Percentiles rank a stretch among this genome's conserved stretches.
These are phyloP conservation scores for Scaptomyza hsui DNA, from an alignment of 1,140 invertebrate genomes.

Conservation along the genomic window DNA sequence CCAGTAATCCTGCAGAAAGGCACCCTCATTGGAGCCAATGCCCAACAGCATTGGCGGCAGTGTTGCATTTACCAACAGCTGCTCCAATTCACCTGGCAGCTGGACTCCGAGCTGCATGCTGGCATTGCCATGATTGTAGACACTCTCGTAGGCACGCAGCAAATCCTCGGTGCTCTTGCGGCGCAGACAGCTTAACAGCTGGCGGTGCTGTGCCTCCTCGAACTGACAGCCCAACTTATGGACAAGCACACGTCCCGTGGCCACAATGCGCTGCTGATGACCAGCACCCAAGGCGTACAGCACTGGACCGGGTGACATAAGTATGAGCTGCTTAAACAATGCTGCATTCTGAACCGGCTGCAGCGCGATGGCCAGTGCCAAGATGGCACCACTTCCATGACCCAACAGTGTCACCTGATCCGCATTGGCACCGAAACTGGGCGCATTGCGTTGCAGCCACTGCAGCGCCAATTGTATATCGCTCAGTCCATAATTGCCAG, in stretches of 20 bases:
- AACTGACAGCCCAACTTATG: slow-evolving; percentile 85
- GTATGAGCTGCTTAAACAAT: slow-evolving; percentile 81
- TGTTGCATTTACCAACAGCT: slow-evolving; percentile 80
- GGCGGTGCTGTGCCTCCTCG: slow-evolving; percentile 69
- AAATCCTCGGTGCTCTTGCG: slow-evolving; percentile 85
- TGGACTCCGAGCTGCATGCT: slow-evolving; percentile 86
- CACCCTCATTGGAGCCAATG: slow-evolving; percentile 86
- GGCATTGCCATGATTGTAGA: slow-evolving; percentile 86
- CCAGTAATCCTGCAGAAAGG: slow-evolving; percentile 85
- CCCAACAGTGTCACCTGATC: slow-evolving; percentile 89
- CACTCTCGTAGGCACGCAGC: slow-evolving; percentile 86
- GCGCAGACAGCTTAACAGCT: slow-evolving; percentile 86
- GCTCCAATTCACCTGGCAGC: slow-evolving; percentile 78
- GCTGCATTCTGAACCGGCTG: slow-evolving; percentile 6
- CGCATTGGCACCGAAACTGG: slow-evolving; percentile 89
- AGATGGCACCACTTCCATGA: slow-evolving; percentile 84
- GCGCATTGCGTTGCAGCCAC: slow-evolving; percentile 90
- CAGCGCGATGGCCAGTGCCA: slow-evolving; percentile 44
- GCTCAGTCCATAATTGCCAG: slow-evolving; percentile 89
- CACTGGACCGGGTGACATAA: slow-evolving; percentile 90
- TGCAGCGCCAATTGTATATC: slow-evolving; percentile 89
- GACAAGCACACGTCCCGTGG: slow-evolving; percentile 86
- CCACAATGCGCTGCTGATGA: slow-evolving; percentile 44
- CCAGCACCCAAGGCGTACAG: slow-evolving; percentile 79
- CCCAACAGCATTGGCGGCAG: slow-evolving; percentile 58